Evolutionary conservation across 2,797 vertebrate species (phyloP), one percentile per base, ranked within the genome.

Genomic region (Psittacula echo): DNA sequence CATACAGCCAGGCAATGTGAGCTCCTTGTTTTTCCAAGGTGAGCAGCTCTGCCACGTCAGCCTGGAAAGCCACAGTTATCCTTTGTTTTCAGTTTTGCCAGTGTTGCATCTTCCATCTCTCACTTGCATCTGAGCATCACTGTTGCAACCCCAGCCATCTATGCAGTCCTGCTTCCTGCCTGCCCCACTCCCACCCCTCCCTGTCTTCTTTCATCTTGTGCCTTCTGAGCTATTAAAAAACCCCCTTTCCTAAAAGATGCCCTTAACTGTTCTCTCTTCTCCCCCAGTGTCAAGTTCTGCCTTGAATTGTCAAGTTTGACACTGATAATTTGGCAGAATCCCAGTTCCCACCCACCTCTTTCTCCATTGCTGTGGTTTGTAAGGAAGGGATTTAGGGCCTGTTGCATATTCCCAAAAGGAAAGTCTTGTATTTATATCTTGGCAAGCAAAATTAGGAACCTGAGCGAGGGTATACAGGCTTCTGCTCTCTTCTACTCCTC

Each of bases 381-480:
- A 11, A 83, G 70, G 73, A 74, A 41, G 44, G 67, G 67, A 81
- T 32, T 34, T 47, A 20, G 64, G 80, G 77, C 62, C 82, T 84
- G 79, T 30, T 64, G 44, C 30, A 2, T 23, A 58, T 50, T 70
- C 73, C 73, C 79, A 22, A 41, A 68, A 70, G 50, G 54, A 70
- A 85, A 70, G 66, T 29, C 79, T 64, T 64, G 85, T 37, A 34
- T 93, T 92, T 95, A 53, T 78, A 74, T 91, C 67, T 66, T 82
- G 87, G 90, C 75, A 92, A 80, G 67, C 81, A 67, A 68, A 80
- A 85, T 74, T 71, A 60, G 75, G 93, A 92, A 66, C 60, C 73
- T 39, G 68, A 39, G 50, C 1, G 7, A 64, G 44, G 66, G 37
- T 50, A 34, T 14, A 15, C 64, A 65, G 67, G 27, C 73, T 88